Percentiles rank a stretch among this genome's conserved stretches.
phyloP scores from a whole-genome alignment of 2,888 invertebrate species.

The Ypsolopha scabrella region DNA sequence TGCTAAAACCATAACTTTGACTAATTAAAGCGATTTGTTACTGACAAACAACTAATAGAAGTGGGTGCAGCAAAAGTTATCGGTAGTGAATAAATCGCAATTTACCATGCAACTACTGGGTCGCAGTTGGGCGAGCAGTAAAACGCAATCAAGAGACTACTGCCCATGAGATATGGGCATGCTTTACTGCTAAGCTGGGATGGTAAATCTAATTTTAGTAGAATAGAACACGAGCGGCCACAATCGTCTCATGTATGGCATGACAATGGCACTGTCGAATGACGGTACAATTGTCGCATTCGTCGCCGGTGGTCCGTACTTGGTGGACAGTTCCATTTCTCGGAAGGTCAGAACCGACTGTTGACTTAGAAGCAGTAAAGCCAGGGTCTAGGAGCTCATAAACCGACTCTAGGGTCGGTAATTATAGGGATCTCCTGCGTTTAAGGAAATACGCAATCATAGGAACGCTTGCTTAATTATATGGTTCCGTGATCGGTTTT shows the following conservation, averaged over 20 bases:
- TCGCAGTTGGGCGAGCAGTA: constrained; percentile 7
- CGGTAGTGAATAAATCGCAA: constrained; percentile 15
- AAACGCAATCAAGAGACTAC: constrained; percentile 15
- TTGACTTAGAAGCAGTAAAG: constrained; percentile 31
- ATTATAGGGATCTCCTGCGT: constrained; percentile 28
- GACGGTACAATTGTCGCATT: constrained; percentile 28
- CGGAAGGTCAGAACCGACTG: constrained; percentile 43
- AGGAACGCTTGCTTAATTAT: not conserved
- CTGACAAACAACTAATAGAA: constrained; percentile 2
- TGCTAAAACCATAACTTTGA: not conserved
- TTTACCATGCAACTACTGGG: not conserved
- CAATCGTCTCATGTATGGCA: constrained; percentile 19
- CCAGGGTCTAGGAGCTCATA: constrained; percentile 44
- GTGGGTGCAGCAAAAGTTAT: not conserved
- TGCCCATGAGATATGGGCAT: constrained; percentile 5
- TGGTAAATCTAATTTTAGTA: too few species aligned
- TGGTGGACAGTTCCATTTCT: constrained; percentile 43
- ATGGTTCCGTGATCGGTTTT: not conserved
- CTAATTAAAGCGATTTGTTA: constrained; percentile 1
- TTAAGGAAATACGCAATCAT: constrained; percentile 3
- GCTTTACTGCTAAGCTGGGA: not conserved
- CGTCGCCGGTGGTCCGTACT: constrained; percentile 55
- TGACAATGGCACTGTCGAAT: constrained; percentile 20
- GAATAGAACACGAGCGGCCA: too few species aligned
- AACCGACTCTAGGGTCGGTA: constrained; percentile 37